phyloP scores from a whole-genome alignment of 2,797 vertebrate genomes.

The Gephyroberyx darwinii region DNA sequence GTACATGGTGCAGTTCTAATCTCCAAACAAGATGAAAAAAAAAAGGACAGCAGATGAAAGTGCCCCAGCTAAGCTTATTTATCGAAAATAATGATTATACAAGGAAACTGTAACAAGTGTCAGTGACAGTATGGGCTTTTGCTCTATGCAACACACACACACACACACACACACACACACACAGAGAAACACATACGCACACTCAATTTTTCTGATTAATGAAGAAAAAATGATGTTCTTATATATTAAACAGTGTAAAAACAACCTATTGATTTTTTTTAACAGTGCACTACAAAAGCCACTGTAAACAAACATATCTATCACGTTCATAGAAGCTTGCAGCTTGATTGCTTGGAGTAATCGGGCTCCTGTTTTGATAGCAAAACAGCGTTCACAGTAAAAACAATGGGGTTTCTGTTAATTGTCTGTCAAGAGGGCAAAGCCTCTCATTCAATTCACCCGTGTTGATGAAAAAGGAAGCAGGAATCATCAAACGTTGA shows the following conservation, averaged over 20 bases:
- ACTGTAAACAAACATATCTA: slow-evolving; percentile 7
- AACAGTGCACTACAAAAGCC: not conserved
- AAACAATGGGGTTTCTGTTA: slow-evolving; percentile 16
- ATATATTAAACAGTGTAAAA: slow-evolving; percentile 13
- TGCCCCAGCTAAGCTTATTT: slow-evolving; percentile 9
- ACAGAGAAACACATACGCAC: slow-evolving; percentile 6
- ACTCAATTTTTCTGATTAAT: slow-evolving; percentile 21
- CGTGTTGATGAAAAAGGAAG: not conserved
- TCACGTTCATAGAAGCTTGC: not conserved
- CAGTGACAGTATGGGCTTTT: slow-evolving; percentile 47
- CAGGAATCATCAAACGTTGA: not conserved
- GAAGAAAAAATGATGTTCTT: slow-evolving; percentile 10
- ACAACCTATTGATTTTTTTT: slow-evolving; percentile 4
- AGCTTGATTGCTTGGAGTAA: slow-evolving; percentile 24
- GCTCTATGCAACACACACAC: slow-evolving; percentile 36
- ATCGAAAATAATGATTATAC: slow-evolving; percentile 24
- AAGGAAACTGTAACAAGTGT: slow-evolving; percentile 18
- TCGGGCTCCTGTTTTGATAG: slow-evolving; percentile 17
- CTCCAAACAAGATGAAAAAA: slow-evolving; percentile 1
- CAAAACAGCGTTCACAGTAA: not conserved
- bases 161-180: not conserved
- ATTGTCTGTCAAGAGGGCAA: slow-evolving; percentile 8
- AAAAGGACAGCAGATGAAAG: slow-evolving; percentile 34
- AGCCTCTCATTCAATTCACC: slow-evolving; percentile 10
- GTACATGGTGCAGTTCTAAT: slow-evolving; percentile 33